Percentiles rank a stretch among this genome's conserved stretches.
These are phyloP conservation scores for Vesta saturnalis DNA, from an alignment of 2,888 invertebrate genomes.

Conservation along the genomic window DNA sequence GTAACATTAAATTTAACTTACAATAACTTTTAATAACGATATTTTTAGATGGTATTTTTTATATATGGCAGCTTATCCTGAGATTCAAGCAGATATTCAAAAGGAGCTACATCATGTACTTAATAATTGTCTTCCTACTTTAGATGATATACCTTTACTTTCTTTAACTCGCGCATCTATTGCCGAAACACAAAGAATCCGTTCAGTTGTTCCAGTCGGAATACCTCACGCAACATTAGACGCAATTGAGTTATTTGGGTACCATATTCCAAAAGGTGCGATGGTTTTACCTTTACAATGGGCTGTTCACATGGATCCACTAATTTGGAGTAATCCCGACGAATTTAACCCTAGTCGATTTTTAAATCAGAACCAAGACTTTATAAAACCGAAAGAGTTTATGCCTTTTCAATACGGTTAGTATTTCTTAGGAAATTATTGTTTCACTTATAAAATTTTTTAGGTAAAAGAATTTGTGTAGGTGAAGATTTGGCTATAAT, in stretches of 20 bases:
- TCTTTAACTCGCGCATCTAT: conserved; percentile 78
- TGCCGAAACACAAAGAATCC: conserved; percentile 80
- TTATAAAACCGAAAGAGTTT: conserved; percentile 74
- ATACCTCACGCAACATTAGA: conserved; percentile 82
- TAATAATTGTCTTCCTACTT: conserved; percentile 58
- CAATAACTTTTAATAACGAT: background rate
- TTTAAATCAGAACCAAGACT: conserved; percentile 69
- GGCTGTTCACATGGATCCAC: conserved; percentile 80
- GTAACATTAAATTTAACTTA: conserved; percentile 40
- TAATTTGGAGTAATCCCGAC: conserved; percentile 74
- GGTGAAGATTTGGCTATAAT: conserved; percentile 86
- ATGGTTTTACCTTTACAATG: conserved; percentile 85
- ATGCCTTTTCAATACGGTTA: conserved; percentile 86
- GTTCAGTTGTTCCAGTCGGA: conserved; percentile 83
- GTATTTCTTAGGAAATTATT: background rate
- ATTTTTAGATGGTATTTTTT: conserved; percentile 76
- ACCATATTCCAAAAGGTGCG: conserved; percentile 72
- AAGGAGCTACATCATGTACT: conserved; percentile 64
- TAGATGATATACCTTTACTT: conserved; percentile 67
- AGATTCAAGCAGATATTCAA: conserved; percentile 70
- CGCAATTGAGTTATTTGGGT: conserved; percentile 63
- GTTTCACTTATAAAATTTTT: background rate
- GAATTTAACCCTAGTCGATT: conserved; percentile 77
- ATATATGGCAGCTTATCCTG: conserved; percentile 75
- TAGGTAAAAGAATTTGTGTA: conserved; percentile 86